A percentile compares a stretch with the other conserved stretches of the same genome.
Conservation (phyloP, 2,888 invertebrate species). For the Metacarcinus magister region DNA sequence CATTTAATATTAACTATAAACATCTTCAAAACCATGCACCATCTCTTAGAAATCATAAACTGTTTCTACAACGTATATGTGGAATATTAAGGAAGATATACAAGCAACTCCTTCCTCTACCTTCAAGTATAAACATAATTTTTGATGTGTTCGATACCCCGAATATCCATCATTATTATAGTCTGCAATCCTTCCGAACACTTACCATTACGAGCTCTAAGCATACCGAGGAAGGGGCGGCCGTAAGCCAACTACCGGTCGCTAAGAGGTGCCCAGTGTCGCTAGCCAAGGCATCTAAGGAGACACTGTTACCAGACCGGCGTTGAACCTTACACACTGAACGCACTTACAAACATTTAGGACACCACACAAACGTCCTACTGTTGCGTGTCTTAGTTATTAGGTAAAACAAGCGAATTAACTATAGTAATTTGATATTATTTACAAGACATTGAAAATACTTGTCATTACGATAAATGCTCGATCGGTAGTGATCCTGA, state of each 20-base stretch:
- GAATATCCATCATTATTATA: neutral
- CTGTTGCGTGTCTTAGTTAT: neutral
- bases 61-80: neutral
- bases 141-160: neutral
- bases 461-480: neutral
- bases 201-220: neutral
- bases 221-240: neutral
- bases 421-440: neutral
- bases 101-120: too few species aligned
- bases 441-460: neutral
- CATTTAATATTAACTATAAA: too few species aligned
- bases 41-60: too few species aligned
- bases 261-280: neutral
- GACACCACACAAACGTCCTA: neutral
- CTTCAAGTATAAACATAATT: neutral
- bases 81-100: neutral
- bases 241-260: neutral
- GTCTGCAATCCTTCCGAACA: neutral
- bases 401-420: neutral
- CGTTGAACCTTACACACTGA: neutral
- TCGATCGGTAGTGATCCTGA: neutral
- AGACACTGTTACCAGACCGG: neutral
- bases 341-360: neutral
- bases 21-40: too few species aligned
- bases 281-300: neutral